Evolutionary conservation across 2,888 invertebrate genomes (phyloP), one percentile per base, ranked within the genome.

Genomic region (Coelinius sp.): DNA sequence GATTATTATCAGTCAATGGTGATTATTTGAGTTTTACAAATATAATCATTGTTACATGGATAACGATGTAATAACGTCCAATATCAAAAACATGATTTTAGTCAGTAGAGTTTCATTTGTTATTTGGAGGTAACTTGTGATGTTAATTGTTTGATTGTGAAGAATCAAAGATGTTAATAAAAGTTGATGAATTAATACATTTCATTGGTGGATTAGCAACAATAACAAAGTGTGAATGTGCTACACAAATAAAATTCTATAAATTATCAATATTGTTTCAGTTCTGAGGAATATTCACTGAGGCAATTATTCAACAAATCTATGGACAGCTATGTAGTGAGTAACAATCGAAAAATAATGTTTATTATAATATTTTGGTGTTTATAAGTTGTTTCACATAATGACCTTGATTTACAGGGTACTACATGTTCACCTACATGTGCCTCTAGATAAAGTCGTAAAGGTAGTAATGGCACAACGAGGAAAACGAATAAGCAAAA

Each of bases 401-500:
- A 62, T 49, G 35, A 59, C 49, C 17, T 17, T 62, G 0, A 46
- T 56, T 84, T 82, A 46, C 73, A 86, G 86, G 86, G 85, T 86
- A 84, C 80, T 82, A 83, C 80, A 79, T 53, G 83, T 81, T 82
- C 82, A 82, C 83, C 84, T 81, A 83, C 84, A 86, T 86, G 87
- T 84, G 86, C 85, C 84, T 83, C 80, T 86, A 87, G 84, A 63
- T 63, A 63, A 63, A 63, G 17, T 44, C 38, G 41, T 63, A 63
- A 63, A 63, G 24, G 20, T 85, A 88, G 87, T 72, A 87, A 93
- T 93, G 93, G 93, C 93, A 91, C 93, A 93, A 91, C 92, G 93
- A 91, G 92, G 91, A 88, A 93, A 93, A 89, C 91, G 93, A 91
- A 91, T 92, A 89, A 93, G 92, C 89, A 92, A 92, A 88, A 89